These are phyloP conservation scores for Nesoenas mayeri DNA, from an alignment of 2,113 vertebrate species.

Conservation along the genomic window DNA sequence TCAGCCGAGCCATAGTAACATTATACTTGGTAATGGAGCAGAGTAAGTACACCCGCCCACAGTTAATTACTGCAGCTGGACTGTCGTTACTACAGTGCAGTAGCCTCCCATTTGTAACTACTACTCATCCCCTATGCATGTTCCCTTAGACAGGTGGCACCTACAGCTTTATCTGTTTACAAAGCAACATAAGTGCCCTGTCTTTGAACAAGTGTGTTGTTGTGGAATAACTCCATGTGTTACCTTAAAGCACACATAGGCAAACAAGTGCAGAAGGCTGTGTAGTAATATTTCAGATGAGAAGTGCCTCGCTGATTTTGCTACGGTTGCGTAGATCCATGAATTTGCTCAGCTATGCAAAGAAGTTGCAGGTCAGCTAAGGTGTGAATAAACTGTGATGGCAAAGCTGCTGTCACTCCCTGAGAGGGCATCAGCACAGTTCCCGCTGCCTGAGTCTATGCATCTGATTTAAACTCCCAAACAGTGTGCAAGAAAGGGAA, in stretches of 20 bases:
- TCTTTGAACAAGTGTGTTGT: neutral
- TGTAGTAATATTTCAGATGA: neutral
- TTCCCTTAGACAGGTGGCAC: neutral
- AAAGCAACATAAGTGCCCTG: neutral
- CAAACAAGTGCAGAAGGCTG: neutral
- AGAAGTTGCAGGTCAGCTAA: conserved; percentile 19
- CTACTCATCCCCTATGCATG: neutral
- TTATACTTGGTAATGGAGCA: neutral
- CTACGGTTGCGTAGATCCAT: neutral
- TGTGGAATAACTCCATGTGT: neutral
- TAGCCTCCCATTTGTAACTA: neutral
- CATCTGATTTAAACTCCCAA: neutral
- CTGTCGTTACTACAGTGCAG: neutral
- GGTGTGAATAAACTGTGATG: neutral
- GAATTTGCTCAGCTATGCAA: neutral
- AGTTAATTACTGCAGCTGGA: neutral
- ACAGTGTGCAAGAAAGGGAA: fast-evolving
- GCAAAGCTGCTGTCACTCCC: neutral
- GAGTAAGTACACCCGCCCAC: neutral
- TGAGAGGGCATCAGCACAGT: neutral
- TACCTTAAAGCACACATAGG: neutral
- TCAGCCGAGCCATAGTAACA: conserved; percentile 3
- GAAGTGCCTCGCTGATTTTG: neutral
- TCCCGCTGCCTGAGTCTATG: neutral
- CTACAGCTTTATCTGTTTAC: neutral